Percentiles rank a stretch among this genome's conserved stretches.
These are phyloP conservation scores for Clostera curtula DNA, from an alignment of 2,888 invertebrate genomes.

Conservation along the genomic window DNA sequence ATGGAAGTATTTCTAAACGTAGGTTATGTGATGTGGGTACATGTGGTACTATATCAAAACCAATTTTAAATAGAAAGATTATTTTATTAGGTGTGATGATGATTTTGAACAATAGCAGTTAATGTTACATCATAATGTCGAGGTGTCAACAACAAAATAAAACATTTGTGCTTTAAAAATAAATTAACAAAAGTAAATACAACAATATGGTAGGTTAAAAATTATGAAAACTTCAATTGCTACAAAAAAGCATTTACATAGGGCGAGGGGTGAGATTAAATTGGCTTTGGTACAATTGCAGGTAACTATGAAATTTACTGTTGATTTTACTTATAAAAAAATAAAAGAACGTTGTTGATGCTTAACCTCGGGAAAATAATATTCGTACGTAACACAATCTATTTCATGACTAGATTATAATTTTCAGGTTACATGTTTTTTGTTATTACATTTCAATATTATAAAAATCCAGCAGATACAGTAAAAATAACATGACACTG, in stretches of 20 bases:
- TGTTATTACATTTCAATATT: conserved; percentile 17
- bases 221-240: conserved; percentile 27
- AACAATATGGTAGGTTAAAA: conserved; percentile 57
- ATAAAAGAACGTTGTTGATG: conserved; percentile 23
- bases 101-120: conserved; percentile 67
- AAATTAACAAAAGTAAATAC: conserved; percentile 71
- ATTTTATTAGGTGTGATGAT: conserved; percentile 72
- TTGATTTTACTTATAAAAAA: too few species aligned
- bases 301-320: too few species aligned
- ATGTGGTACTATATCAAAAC: conserved; percentile 24
- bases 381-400: conserved; percentile 27
- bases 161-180: conserved; percentile 70
- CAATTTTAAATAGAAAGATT: conserved; percentile 56
- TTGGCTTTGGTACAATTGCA: conserved; percentile 33
- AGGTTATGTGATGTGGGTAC: too few species aligned
- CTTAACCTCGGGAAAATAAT: conserved; percentile 18
- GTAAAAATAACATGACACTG: conserved; percentile 24
- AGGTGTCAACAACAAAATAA: conserved; percentile 71
- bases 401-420: conserved; percentile 48
- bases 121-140: conserved; percentile 63
- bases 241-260: conserved; percentile 51
- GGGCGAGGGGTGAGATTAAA: conserved; percentile 50
- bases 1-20: too few species aligned
- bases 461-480: conserved; percentile 16
- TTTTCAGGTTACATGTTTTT: conserved; percentile 19